Base-by-base conservation (phyloP, 2,888 invertebrate species). In the Hartigia nigra region DNA sequence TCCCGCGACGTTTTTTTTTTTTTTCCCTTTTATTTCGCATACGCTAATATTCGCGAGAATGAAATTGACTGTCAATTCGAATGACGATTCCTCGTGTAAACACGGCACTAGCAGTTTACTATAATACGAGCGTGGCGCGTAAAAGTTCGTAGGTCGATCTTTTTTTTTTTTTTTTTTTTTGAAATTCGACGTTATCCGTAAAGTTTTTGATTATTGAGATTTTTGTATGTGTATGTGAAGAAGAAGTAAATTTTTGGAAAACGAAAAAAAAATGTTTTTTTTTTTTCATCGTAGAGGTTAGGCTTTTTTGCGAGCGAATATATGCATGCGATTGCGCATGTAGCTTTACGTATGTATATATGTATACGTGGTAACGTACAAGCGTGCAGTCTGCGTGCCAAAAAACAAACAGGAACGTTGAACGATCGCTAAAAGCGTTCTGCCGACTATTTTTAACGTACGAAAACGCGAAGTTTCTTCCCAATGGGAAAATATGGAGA, bases 161-260 rank as follows among this genome's bases (percentile, higher is more conserved):
- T 35, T 35, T 35, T 34, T 34, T 34, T 34, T 34, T 34, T 34
- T n/a, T n/a, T n/a, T n/a, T 34, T 34, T 35, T 2, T 4, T 4
- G 35, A 2, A 4, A 35, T 35, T 35, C 9, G 4, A 1, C 5
- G 5, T 9, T 1, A 35, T 4, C 5, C 3, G 35, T 35, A 69
- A 37, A 74, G n/a, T 69, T 69, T 72, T 75, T 70, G 69, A 37
- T 12, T 77, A 76, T 36, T 69, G 35, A 79, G 75, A 69, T 74
- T 80, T 69, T 79, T 77, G n/a, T n/a, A n/a, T 80, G 80, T 80
- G 77, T 77, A n/a, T 39, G 79, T 76, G 75, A 80, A 79, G 55
- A 72, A 74, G 70, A 76, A 39, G 69, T 37, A 4, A 37, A 34
- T 34, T n/a, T 34, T 34, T 34, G 34, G 34, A 34, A 3, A 3